Conservation (phyloP, 2,113 vertebrate genomes). For the Papio anubis region DNA sequence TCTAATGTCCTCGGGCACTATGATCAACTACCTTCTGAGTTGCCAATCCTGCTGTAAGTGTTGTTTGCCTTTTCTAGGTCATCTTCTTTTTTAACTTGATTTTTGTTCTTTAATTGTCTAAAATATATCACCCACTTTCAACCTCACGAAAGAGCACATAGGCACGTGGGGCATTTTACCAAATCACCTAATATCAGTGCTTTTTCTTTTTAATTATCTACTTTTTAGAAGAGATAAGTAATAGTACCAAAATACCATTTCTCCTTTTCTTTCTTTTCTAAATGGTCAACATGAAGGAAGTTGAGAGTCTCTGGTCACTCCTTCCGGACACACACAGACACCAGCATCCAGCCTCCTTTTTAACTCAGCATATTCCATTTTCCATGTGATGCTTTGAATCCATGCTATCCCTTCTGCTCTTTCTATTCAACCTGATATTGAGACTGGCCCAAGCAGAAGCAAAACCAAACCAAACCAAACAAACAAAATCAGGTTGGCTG, state of each 20-base stretch:
- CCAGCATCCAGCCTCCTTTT: not conserved
- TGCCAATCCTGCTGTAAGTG: not conserved
- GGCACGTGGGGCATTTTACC: not conserved
- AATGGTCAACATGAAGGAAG: not conserved
- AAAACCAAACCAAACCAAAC: not conserved
- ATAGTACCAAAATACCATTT: not conserved
- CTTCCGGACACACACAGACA: not conserved
- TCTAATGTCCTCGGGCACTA: not conserved
- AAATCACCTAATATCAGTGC: not conserved
- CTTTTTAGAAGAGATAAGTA: constrained; percentile 4
- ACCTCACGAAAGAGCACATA: not conserved
- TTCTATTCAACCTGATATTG: not conserved
- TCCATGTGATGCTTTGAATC: not conserved
- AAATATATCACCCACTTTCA: not conserved
- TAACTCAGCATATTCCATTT: not conserved
- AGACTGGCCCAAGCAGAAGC: not conserved
- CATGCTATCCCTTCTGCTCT: not conserved
- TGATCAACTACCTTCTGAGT: not conserved
- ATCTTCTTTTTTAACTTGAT: not conserved
- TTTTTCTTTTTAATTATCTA: not conserved
- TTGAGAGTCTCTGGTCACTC: not conserved
- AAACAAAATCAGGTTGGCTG: not conserved
- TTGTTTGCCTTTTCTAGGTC: not conserved
- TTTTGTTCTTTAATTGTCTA: not conserved
- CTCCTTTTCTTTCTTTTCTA: not conserved